Evolutionary conservation across 2,888 invertebrate genomes (phyloP).

Genomic region (Eurois occulta): DNA sequence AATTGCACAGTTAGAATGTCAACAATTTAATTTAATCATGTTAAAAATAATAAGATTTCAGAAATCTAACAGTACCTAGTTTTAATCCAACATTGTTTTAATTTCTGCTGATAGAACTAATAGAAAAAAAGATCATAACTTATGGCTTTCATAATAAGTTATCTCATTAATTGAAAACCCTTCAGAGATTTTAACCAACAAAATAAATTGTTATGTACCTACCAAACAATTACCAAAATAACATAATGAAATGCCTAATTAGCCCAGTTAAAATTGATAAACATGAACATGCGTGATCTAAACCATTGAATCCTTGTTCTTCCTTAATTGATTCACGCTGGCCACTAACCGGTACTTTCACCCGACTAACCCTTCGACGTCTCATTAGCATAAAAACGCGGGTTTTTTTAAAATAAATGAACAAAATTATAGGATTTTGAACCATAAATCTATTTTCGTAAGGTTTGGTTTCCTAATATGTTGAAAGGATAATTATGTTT

Average conservation of each 20-base stretch:
- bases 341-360: conserved; percentile 50
- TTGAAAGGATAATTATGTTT: conserved; percentile 2
- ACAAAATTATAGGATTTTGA: not conserved
- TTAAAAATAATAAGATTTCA: not conserved
- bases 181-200: not conserved
- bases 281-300: conserved; percentile 41
- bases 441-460: not conserved
- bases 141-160: not conserved
- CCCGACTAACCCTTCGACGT: conserved; percentile 63
- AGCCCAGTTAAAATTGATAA: conserved; percentile 10
- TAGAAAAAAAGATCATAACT: not conserved
- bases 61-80: not conserved
- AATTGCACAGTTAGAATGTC: not conserved
- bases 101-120: not conserved
- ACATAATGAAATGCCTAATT: conserved; percentile 6
- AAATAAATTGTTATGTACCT: not conserved
- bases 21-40: not conserved
- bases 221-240: not conserved
- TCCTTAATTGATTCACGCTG: conserved; percentile 31
- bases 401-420: conserved; percentile 15
- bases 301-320: conserved; percentile 34
- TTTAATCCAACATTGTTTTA: too few species aligned
- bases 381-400: conserved; percentile 69
- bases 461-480: not conserved
- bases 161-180: not conserved